phyloP scores from a whole-genome alignment of 37 sponge, comb jelly and placozoan genomes.

The Halichondria panicea region DNA sequence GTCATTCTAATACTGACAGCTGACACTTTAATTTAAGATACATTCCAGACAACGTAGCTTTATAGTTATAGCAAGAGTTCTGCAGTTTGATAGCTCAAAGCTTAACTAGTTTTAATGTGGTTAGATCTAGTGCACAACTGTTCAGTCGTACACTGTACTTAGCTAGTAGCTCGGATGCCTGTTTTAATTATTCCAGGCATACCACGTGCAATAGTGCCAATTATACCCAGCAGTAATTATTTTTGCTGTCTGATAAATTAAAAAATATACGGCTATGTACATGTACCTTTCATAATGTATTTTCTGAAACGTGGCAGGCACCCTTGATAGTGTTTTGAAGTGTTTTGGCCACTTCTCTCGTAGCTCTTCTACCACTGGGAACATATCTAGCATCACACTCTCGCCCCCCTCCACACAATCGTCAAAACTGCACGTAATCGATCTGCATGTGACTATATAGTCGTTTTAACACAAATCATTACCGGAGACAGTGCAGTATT shows the following conservation, averaged over 20 bases:
- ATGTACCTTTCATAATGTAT: constrained; percentile 64
- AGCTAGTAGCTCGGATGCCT: too few species aligned
- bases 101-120: too few species aligned
- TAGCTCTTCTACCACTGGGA: constrained; percentile 61
- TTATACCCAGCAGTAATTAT: not conserved
- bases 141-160: too few species aligned
- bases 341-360: constrained; percentile 32
- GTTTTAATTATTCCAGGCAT: too few species aligned
- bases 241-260: not conserved
- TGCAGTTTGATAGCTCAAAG: too few species aligned
- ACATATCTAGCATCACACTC: constrained; percentile 54
- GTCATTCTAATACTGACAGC: too few species aligned
- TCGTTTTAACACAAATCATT: not conserved
- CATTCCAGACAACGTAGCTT: too few species aligned
- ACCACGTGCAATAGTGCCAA: too few species aligned
- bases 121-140: too few species aligned
- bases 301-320: constrained; percentile 80
- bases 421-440: constrained; percentile 51
- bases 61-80: too few species aligned
- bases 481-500: constrained; percentile 67
- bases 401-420: constrained; percentile 68
- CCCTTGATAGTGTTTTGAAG: constrained; percentile 46
- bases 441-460: not conserved
- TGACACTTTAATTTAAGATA: too few species aligned
- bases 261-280: not conserved